Conservation (phyloP, 2,888 invertebrate genomes). For the Luperina nickerlii region DNA sequence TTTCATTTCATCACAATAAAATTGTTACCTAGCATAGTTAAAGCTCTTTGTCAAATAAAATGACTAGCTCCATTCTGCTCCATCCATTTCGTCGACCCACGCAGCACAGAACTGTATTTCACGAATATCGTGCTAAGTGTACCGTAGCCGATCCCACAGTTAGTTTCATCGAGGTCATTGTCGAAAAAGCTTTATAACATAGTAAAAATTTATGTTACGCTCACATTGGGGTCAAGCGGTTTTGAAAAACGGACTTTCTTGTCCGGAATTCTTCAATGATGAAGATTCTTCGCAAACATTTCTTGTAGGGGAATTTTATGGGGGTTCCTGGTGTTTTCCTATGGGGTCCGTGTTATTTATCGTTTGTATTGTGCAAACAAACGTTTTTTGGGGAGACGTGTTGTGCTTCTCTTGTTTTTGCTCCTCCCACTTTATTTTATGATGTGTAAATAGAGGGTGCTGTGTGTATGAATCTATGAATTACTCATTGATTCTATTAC, state of each 20-base stretch:
- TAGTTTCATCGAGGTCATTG: conserved; percentile 60
- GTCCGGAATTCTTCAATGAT: conserved; percentile 44
- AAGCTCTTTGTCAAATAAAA: conserved; percentile 26
- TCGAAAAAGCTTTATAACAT: conserved; percentile 54
- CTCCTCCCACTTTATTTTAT: conserved; percentile 56
- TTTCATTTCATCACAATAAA: conserved; percentile 35
- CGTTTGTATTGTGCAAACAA: conserved; percentile 73
- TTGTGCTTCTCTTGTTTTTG: conserved; percentile 58
- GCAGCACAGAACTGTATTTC: conserved; percentile 35
- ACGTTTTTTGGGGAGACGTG: conserved; percentile 64
- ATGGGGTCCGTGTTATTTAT: conserved; percentile 77
- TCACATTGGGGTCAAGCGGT: conserved; percentile 59
- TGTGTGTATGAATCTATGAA: conserved; percentile 57
- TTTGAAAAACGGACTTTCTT: conserved; percentile 58
- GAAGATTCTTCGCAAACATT: conserved; percentile 46
- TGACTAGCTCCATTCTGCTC: conserved; percentile 3
- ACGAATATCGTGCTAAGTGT: conserved; percentile 53
- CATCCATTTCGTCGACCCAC: conserved; percentile 22
- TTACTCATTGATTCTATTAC: conserved; percentile 57
- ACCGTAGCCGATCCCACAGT: conserved; percentile 40
- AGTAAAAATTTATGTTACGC: conserved; percentile 53
- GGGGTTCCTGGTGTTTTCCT: conserved; percentile 64
- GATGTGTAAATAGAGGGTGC: conserved; percentile 52
- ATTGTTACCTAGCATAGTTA: conserved; percentile 21
- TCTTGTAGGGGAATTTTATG: conserved; percentile 44